Percentiles rank a stretch among this genome's conserved stretches.
These are phyloP conservation scores for Cerceris ruficornis DNA, from an alignment of 2,888 invertebrate genomes.

Conservation along the genomic window DNA sequence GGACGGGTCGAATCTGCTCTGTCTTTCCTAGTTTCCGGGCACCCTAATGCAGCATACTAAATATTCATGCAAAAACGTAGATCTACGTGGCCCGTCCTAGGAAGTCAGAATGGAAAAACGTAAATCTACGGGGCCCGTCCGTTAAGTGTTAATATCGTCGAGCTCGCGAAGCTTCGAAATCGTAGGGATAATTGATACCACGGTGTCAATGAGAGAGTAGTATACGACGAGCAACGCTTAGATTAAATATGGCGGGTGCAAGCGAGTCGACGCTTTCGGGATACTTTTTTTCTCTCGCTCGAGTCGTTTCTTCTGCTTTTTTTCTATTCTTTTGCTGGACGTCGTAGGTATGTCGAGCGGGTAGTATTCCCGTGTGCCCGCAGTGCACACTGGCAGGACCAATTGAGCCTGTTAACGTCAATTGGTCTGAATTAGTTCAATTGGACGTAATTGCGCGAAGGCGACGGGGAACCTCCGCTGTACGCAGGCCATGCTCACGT, in stretches of 20 bases:
- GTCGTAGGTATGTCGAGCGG: conserved; percentile 63
- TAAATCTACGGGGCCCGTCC: too few species aligned
- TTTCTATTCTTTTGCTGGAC: conserved; percentile 20
- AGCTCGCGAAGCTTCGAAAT: not conserved
- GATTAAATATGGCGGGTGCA: conserved; percentile 10
- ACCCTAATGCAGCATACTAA: too few species aligned
- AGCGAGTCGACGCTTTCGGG: conserved; percentile 4
- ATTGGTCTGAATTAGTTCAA: conserved; percentile 81
- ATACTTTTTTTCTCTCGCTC: conserved; percentile 35
- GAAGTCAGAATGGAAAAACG: too few species aligned
- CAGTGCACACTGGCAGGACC: conserved; percentile 63
- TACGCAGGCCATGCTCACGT: conserved; percentile 59
- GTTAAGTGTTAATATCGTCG: too few species aligned
- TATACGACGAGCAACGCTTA: not conserved
- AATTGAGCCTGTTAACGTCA: conserved; percentile 81
- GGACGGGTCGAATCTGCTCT: too few species aligned
- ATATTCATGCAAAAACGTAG: too few species aligned
- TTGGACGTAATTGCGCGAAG: conserved; percentile 80
- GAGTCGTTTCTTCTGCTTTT: conserved; percentile 39
- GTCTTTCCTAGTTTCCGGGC: too few species aligned
- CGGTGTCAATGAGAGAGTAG: not conserved
- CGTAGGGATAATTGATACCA: not conserved
- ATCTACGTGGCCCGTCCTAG: too few species aligned
- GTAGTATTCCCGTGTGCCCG: conserved; percentile 60
- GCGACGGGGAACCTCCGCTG: conserved; percentile 79